Evolutionary conservation across 2,113 vertebrate species (phyloP).

Genomic region (Cyprinodon brontotheroides): DNA sequence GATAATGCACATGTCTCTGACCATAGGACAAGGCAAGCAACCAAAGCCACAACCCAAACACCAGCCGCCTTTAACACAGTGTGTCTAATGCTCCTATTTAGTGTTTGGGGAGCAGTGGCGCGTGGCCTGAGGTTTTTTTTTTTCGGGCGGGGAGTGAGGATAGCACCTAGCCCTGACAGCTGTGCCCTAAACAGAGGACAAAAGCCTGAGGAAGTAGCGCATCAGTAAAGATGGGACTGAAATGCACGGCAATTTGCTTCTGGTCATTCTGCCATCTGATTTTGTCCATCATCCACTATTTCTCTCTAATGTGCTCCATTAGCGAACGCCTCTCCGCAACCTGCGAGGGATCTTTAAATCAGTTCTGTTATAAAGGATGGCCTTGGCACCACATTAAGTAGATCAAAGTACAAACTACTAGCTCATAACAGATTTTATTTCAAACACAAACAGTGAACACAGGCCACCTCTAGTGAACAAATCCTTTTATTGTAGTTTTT

Average conservation of each 20-base stretch:
- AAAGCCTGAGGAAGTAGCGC: conserved; percentile 81
- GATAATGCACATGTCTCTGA: conserved; percentile 61
- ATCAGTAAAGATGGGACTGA: conserved; percentile 77
- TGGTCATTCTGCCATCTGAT: conserved; percentile 53
- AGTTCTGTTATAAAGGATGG: conserved; percentile 15
- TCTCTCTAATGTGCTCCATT: conserved; percentile 30
- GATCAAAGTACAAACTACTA: conserved; percentile 52
- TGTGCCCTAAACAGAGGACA: conserved; percentile 81
- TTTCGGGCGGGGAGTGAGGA: conserved; percentile 71
- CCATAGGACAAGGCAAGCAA: conserved; percentile 73
- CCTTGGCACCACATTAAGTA: conserved; percentile 40
- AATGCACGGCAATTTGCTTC: conserved; percentile 70
- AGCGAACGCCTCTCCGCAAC: conserved; percentile 26
- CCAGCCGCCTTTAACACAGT: conserved; percentile 81
- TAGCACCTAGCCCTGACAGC: conserved; percentile 82
- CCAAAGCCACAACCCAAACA: conserved; percentile 75
- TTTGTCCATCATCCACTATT: conserved; percentile 35
- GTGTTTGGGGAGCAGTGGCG: conserved; percentile 79
- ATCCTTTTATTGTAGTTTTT: conserved; percentile 60
- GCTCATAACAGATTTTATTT: conserved; percentile 46
- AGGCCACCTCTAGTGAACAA: conserved; percentile 51
- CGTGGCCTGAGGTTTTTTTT: conserved; percentile 70
- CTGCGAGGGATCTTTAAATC: conserved; percentile 13
- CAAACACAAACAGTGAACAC: conserved; percentile 45
- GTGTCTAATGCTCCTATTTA: conserved; percentile 86